Percentiles rank a stretch among this genome's conserved stretches.
phyloP scores from a whole-genome alignment of 2,113 vertebrate genomes.

The Murina feae region DNA sequence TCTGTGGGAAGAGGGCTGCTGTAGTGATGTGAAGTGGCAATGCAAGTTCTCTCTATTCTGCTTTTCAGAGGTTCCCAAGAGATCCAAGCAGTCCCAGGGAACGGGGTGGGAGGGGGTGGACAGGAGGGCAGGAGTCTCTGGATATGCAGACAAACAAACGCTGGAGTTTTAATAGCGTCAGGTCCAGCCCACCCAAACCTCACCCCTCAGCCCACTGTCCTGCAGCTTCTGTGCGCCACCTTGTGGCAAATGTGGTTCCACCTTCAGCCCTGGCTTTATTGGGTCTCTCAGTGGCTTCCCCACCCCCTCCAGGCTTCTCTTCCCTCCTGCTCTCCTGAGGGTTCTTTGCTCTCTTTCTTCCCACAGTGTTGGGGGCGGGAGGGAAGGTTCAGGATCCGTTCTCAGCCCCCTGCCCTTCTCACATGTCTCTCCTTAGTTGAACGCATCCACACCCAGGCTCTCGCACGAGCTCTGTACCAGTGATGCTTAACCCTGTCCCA shows the following conservation, averaged over 20 bases:
- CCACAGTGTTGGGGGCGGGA: not conserved
- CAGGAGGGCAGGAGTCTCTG: not conserved
- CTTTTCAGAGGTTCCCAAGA: not conserved
- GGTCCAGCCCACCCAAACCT: rapidly evolving
- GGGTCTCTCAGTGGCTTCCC: not conserved
- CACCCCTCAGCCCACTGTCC: not conserved
- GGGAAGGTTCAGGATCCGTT: not conserved
- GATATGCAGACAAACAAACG: not conserved
- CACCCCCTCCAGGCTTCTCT: not conserved
- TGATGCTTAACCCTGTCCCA: not conserved
- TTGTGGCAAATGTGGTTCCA: not conserved
- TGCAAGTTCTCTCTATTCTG: not conserved
- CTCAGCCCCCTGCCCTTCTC: not conserved
- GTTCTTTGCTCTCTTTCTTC: not conserved
- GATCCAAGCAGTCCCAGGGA: not conserved
- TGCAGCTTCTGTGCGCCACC: not conserved
- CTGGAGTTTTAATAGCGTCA: rapidly evolving
- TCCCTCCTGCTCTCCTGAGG: not conserved
- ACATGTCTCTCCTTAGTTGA: not conserved
- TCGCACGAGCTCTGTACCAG: not conserved
- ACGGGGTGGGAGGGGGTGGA: not conserved
- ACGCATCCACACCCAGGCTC: not conserved
- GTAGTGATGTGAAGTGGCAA: not conserved
- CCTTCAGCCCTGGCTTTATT: not conserved
- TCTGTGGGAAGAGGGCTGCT: too few relatives aligned